A percentile compares a stretch with the other conserved stretches of the same genome.
Conservation (phyloP, 1,140 invertebrate genomes). For the Pteromalus puparum region DNA sequence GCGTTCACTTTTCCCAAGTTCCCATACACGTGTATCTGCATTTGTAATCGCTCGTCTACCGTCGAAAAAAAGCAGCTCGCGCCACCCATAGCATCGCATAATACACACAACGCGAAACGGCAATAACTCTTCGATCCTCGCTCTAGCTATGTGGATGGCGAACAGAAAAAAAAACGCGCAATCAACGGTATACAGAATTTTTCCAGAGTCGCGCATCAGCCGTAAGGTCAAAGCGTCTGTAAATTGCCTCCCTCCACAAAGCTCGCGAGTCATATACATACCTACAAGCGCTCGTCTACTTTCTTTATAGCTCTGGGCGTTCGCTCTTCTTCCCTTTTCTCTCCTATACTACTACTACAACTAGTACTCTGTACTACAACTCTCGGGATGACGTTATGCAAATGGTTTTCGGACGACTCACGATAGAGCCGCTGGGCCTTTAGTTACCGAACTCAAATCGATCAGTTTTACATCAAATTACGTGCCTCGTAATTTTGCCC, state of each 20-base stretch:
- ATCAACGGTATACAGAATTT: conserved; percentile 43
- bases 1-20: neutral
- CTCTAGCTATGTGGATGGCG: neutral
- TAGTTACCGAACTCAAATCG: conserved; percentile 48
- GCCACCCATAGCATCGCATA: neutral
- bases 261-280: neutral
- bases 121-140: neutral
- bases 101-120: neutral
- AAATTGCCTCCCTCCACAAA: conserved; percentile 27
- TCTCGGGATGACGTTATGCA: conserved; percentile 47
- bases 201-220: neutral
- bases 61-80: neutral
- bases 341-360: neutral
- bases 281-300: conserved; percentile 34
- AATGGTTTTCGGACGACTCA: conserved; percentile 51
- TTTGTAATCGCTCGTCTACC: neutral
- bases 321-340: conserved; percentile 40
- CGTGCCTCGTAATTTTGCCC: conserved; percentile 49
- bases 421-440: conserved; percentile 39
- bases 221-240: conserved; percentile 38
- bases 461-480: conserved; percentile 54
- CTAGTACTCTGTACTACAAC: neutral
- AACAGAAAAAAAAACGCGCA: neutral
- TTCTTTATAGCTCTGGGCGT: conserved; percentile 20
- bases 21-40: neutral